Evolutionary conservation across 1,140 invertebrate species (phyloP), one percentile per base, ranked within the genome.

Genomic region (Goniozus legneri): DNA sequence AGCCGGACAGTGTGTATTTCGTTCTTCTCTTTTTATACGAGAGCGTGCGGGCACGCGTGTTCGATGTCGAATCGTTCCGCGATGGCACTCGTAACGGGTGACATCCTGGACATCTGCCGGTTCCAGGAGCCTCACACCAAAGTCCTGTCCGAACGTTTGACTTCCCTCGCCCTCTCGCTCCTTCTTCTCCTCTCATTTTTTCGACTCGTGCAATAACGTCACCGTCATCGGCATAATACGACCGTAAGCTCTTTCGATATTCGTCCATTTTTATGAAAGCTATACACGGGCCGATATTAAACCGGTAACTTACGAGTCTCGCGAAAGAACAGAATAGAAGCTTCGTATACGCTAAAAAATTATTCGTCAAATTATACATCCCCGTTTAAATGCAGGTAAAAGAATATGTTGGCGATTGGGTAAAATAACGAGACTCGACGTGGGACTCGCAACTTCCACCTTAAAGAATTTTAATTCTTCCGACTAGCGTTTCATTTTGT

Each of bases 41-140:
- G 10, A 27, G 10, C 24, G 24, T 10, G 24, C 4, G 24, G 10
- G 24, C 4, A 27, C 24, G 24, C 10, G 24, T 10, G 10, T 27
- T 27, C 7, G n/a, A 14, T 33, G 32, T 4, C 8, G 8, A 19
- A 15, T 2, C 2, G 19, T 19, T 8, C 3, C 3, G 16, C 4
- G 35, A 8, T 36, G 54, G 39, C 40, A 60, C 58, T 62, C 62
- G 50, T 39, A 61, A 62, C 42, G 48, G n/a, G 48, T 52, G 57
- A 71, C 66, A 73, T 72, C 65, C 54, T 60, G 59, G 58, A 67
- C 71, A 75, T 63, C 60, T 74, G 71, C 54, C 52, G 65, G 53
- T 58, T 52, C 53, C 55, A 36, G 24, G 4, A 27, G 24, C 4
- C 4, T 6, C 24, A 27, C 4, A 4, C 24, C 4, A 46, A 52